Evolutionary conservation across 2,797 vertebrate species (phyloP).

Genomic region (Malurus leucopterus): DNA sequence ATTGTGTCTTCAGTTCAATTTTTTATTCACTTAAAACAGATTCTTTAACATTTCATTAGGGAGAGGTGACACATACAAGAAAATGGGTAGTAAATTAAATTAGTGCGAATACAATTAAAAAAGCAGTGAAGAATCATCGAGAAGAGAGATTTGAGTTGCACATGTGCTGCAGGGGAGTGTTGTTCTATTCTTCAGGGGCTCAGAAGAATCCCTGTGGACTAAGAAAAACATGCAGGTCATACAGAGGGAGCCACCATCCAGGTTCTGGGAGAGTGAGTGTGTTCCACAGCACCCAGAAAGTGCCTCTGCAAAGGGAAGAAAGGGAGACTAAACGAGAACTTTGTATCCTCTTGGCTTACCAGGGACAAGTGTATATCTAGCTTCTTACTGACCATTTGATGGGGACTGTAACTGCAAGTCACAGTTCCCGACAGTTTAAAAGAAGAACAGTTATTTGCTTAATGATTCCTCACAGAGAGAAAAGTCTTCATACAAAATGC

Average conservation of each 20-base stretch:
- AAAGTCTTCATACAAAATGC: background rate
- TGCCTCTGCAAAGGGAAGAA: background rate
- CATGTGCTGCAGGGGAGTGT: background rate
- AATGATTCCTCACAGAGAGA: background rate
- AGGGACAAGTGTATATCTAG: background rate
- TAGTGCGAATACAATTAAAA: background rate
- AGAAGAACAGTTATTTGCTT: background rate
- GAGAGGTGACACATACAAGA: background rate
- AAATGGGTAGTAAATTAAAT: background rate
- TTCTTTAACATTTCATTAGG: background rate
- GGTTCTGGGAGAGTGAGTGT: background rate
- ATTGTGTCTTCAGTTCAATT: background rate
- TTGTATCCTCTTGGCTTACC: background rate
- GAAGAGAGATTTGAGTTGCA: background rate
- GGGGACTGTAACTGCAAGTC: background rate
- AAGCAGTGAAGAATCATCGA: background rate
- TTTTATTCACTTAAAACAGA: background rate
- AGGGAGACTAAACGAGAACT: background rate
- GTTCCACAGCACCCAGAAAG: background rate
- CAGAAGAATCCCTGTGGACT: background rate
- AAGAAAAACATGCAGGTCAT: rapidly evolving
- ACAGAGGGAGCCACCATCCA: background rate
- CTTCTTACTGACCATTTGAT: background rate
- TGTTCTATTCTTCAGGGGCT: background rate
- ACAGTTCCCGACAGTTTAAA: background rate